Evolutionary conservation across 2,797 vertebrate genomes (phyloP).

Genomic region (Poliocrania exsul): DNA sequence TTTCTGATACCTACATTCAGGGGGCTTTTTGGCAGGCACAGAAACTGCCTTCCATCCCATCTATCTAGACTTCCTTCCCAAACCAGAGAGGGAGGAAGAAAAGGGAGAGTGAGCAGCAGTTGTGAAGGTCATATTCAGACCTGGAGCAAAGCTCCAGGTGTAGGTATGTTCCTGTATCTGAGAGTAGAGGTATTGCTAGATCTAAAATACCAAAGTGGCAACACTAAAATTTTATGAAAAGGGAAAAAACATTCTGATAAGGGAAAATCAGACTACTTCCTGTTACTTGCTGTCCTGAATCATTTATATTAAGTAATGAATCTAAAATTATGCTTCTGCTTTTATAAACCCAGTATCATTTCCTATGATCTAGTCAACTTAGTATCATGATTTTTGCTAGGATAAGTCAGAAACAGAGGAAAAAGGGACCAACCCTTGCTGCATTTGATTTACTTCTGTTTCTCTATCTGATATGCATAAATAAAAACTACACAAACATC

Average conservation of each 20-base stretch:
- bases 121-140: background rate
- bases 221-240: background rate
- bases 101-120: background rate
- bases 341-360: background rate
- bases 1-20: accelerated
- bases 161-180: background rate
- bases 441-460: background rate
- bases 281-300: background rate
- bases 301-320: background rate
- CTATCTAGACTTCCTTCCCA: background rate
- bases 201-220: background rate
- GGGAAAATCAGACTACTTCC: background rate
- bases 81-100: background rate
- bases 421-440: background rate
- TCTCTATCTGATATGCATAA: background rate
- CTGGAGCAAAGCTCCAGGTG: background rate
- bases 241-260: background rate
- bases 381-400: background rate
- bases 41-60: background rate
- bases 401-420: background rate
- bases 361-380: background rate
- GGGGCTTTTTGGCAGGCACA: background rate
- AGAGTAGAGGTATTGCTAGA: background rate
- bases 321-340: background rate
- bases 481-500: background rate